Evolutionary conservation across 2,113 vertebrate genomes (phyloP).

Genomic region (Drymodes brunneopygia): DNA sequence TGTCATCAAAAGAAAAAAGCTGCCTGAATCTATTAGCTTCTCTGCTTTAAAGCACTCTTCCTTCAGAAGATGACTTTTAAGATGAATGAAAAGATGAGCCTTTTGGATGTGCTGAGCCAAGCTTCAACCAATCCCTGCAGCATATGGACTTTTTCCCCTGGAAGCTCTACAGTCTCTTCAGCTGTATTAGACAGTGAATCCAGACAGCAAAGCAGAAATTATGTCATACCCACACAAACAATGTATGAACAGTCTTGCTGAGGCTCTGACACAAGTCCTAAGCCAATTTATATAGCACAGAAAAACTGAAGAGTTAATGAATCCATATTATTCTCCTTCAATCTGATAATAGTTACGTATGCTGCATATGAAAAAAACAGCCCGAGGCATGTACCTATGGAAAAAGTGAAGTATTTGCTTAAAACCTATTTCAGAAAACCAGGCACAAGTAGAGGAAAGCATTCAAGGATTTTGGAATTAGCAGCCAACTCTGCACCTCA

Average conservation of each 20-base stretch:
- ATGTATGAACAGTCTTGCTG: neutral
- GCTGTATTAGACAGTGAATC: neutral
- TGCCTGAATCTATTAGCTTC: neutral
- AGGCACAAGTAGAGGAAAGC: neutral
- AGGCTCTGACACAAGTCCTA: neutral
- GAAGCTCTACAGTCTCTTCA: neutral
- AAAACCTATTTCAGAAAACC: neutral
- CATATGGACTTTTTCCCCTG: neutral
- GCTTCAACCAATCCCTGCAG: neutral
- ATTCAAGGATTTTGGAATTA: neutral
- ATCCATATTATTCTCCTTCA: neutral
- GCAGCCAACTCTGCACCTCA: neutral
- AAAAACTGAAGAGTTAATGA: neutral
- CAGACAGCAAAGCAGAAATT: neutral
- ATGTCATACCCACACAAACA: rapidly evolving
- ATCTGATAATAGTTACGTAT: neutral
- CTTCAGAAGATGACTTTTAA: neutral
- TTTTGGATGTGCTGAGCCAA: neutral
- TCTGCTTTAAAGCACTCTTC: neutral
- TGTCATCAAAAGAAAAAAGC: neutral
- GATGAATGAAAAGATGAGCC: neutral
- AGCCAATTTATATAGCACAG: neutral
- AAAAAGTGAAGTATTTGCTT: neutral
- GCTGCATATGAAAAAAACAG: neutral
- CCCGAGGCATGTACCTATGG: rapidly evolving